Percentiles rank a stretch among this genome's conserved stretches.
phyloP scores from a whole-genome alignment of 2,888 invertebrate genomes.

The Eurois occulta region DNA sequence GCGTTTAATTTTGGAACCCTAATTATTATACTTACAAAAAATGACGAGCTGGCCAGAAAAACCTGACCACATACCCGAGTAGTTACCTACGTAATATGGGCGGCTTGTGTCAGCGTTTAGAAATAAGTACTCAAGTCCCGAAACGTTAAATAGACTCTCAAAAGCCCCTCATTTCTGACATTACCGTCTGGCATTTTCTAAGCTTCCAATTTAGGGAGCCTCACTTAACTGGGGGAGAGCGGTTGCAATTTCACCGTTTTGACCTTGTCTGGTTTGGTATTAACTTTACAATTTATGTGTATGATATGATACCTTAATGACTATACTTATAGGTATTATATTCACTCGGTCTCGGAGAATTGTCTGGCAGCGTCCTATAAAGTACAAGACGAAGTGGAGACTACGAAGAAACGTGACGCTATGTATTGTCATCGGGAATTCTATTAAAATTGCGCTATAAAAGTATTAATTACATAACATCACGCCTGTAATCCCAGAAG shows the following conservation, averaged over 20 bases:
- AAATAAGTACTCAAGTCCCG: conserved; percentile 63
- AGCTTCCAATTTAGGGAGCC: conserved; percentile 71
- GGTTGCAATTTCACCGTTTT: conserved; percentile 68
- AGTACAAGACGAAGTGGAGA: background rate
- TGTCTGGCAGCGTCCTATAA: background rate
- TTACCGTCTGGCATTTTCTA: conserved; percentile 70
- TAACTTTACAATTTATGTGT: conserved; percentile 48
- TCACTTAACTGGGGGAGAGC: conserved; percentile 41
- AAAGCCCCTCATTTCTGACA: conserved; percentile 67
- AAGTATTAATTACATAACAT: too few species aligned
- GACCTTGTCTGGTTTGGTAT: conserved; percentile 57
- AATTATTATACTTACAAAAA: conserved; percentile 51
- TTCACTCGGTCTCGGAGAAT: background rate
- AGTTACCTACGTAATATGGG: conserved; percentile 44
- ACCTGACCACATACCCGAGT: conserved; percentile 31
- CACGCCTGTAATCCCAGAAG: too few species aligned
- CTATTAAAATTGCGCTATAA: too few species aligned
- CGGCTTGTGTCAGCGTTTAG: conserved; percentile 62
- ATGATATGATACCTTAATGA: background rate
- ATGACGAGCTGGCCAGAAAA: conserved; percentile 36
- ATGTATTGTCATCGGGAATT: too few species aligned
- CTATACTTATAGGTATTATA: background rate
- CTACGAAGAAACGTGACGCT: background rate
- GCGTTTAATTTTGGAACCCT: conserved; percentile 46
- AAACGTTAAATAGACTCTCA: conserved; percentile 58